Base-by-base conservation (phyloP, 2,888 invertebrate species). In the Geotrupes spiniger region DNA sequence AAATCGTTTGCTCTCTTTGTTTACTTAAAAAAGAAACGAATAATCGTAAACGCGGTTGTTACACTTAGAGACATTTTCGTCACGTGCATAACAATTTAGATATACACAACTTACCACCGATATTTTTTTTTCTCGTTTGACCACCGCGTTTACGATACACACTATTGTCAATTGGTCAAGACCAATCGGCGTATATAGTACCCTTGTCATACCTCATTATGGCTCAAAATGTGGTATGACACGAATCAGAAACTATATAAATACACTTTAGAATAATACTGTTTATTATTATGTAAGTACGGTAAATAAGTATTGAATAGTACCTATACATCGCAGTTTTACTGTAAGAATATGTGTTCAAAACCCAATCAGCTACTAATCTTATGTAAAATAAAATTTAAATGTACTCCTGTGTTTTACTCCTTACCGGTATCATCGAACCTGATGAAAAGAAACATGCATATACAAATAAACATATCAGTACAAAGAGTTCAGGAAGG, bases 311-410 rank as follows among this genome's bases (percentile, higher is more conserved):
- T 68, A 68, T 68, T 64, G 62, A 66, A 61, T 70, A 71, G 70
- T 70, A 70, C 68, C 70, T 71, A 69, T 68, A 68, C 62, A 66
- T 67, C 65, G 66, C 69, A 71, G 69, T 69, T 69, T 68, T 68
- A 71, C 71, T 70, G 71, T 71, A 67, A 62, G 67, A 70, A 71
- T 72, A 73, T 73, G 73, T 74, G 73, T 74, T 72, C 72, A 73
- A 66, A 70, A 71, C 70, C 72, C 72, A 73, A 72, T 73, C 73
- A 72, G 70, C 69, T 71, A 70, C 66, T 70, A 70, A 66, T 69
- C 68, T 70, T 70, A 71, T 70, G 71, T 71, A 68, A 68, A 70
- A 70, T 69, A 70, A 72, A 70, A 62, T 61, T 63, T 64, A 64
- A 64, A 62, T 65, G 63, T 65, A 65, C 51, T 42, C 37, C 15